A percentile compares a stretch with the other conserved stretches of the same genome.
These are phyloP conservation scores for Watsonalla cultraria DNA, from an alignment of 2,888 invertebrate genomes.

Conservation along the genomic window DNA sequence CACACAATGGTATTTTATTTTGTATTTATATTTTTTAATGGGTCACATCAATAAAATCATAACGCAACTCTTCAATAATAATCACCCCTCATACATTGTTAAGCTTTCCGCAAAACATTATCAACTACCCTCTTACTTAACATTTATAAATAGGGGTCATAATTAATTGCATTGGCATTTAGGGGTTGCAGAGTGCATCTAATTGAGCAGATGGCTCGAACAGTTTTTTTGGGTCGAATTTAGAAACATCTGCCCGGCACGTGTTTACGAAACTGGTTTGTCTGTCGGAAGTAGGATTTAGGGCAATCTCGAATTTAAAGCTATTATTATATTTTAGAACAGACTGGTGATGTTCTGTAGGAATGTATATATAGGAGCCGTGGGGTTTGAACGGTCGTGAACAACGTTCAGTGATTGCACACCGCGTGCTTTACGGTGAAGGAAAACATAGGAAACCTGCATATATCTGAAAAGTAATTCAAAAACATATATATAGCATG, in stretches of 20 bases:
- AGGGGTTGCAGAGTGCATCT: slow-evolving; percentile 12
- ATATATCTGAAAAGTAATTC: too few species aligned
- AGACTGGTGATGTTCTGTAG: background rate
- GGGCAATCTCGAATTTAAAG: background rate
- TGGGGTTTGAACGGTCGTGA: too few species aligned
- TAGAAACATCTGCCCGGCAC: slow-evolving; percentile 62
- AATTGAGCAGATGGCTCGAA: slow-evolving; percentile 38
- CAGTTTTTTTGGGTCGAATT: slow-evolving; percentile 8
- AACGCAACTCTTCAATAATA: background rate
- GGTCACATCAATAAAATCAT: background rate
- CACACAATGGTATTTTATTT: background rate
- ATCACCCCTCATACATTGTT: slow-evolving; percentile 1
- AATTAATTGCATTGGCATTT: slow-evolving; percentile 9
- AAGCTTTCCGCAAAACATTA: background rate
- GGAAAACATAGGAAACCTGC: too few species aligned
- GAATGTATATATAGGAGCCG: too few species aligned
- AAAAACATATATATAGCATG: too few species aligned
- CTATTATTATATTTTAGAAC: background rate
- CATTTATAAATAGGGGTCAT: slow-evolving; percentile 1
- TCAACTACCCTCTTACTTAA: background rate
- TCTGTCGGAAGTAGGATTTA: slow-evolving; percentile 18
- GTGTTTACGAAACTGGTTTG: slow-evolving; percentile 37
- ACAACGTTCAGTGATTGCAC: too few species aligned
- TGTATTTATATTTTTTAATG: background rate
- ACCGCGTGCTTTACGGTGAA: too few species aligned